phyloP scores from a whole-genome alignment of 2,888 invertebrate genomes.

The Parnassius orleans region DNA sequence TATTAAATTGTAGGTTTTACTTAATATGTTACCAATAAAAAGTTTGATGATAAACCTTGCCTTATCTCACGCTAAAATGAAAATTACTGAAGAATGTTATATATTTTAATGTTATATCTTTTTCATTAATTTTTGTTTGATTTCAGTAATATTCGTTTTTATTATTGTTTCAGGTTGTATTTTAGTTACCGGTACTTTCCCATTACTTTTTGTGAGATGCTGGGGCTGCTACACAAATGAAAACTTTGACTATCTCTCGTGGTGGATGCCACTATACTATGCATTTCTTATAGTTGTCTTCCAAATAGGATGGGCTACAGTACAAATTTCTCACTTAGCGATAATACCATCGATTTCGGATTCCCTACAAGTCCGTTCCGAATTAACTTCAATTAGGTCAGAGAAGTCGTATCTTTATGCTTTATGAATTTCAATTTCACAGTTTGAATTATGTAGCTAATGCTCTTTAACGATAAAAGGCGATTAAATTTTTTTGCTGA shows the following conservation, averaged over 20 bases:
- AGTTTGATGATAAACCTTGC: no score
- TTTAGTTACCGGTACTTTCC: slow-evolving; percentile 87
- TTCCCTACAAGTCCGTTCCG: slow-evolving; percentile 85
- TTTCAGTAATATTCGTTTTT: no score
- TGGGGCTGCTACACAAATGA: slow-evolving; percentile 75
- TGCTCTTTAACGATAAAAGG: no score
- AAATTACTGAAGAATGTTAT: no score
- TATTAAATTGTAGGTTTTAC: no score
- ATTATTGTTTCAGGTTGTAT: slow-evolving; percentile 75
- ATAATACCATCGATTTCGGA: slow-evolving; percentile 92
- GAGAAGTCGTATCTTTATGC: slow-evolving; percentile 13
- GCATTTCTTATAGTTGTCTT: slow-evolving; percentile 85
- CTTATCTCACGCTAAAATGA: no score
- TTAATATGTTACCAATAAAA: no score
- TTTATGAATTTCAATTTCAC: background rate
- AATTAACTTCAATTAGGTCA: slow-evolving; percentile 90
- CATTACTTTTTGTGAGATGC: slow-evolving; percentile 88
- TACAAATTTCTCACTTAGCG: slow-evolving; percentile 95
- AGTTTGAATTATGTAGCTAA: no score
- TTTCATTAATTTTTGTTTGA: no score
- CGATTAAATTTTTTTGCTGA: no score
- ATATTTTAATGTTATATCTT: no score
- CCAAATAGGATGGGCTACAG: slow-evolving; percentile 96
- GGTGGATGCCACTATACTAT: slow-evolving; percentile 81
- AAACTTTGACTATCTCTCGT: slow-evolving; percentile 55